phyloP scores from a whole-genome alignment of 2,888 invertebrate genomes.

The Nomada hirtipes region DNA sequence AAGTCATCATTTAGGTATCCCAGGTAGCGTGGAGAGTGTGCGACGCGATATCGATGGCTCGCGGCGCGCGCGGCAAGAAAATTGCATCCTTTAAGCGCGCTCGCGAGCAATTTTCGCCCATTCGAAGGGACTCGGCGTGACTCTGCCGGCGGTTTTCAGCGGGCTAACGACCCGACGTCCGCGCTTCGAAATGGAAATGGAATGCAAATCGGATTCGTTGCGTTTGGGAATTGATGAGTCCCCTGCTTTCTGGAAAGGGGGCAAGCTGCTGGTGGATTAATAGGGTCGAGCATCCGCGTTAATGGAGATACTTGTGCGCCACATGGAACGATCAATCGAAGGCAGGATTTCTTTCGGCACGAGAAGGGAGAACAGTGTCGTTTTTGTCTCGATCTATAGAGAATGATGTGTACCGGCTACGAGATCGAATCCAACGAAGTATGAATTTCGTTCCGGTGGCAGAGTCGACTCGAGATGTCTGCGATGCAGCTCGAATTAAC shows the following conservation, averaged over 20 bases:
- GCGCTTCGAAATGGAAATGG: conserved; percentile 47
- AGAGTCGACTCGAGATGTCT: conserved; percentile 22
- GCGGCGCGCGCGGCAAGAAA: conserved; percentile 41
- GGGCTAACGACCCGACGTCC: conserved; percentile 45
- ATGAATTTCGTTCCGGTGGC: conserved; percentile 17
- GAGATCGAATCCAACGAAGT: conserved; percentile 7
- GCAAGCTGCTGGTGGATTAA: conserved; percentile 13
- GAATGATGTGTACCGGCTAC: background rate
- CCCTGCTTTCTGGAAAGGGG: conserved; percentile 37
- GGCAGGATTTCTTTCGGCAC: background rate
- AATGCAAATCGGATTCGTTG: conserved; percentile 61
- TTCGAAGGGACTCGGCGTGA: conserved; percentile 29
- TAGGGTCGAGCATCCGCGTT: conserved; percentile 14
- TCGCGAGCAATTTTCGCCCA: conserved; percentile 53
- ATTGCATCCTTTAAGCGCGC: conserved; percentile 52
- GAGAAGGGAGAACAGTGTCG: background rate
- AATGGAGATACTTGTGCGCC: conserved; percentile 7
- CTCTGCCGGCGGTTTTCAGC: conserved; percentile 38
- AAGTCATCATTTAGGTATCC: conserved; percentile 58
- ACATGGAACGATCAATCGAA: background rate
- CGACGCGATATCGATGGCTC: conserved; percentile 35
- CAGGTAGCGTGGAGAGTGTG: conserved; percentile 6
- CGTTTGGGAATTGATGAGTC: conserved; percentile 50
- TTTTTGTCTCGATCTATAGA: background rate
- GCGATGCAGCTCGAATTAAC: conserved; percentile 22